Conservation (phyloP, 2,888 invertebrate species). For the Gandaritis pyraliata region DNA sequence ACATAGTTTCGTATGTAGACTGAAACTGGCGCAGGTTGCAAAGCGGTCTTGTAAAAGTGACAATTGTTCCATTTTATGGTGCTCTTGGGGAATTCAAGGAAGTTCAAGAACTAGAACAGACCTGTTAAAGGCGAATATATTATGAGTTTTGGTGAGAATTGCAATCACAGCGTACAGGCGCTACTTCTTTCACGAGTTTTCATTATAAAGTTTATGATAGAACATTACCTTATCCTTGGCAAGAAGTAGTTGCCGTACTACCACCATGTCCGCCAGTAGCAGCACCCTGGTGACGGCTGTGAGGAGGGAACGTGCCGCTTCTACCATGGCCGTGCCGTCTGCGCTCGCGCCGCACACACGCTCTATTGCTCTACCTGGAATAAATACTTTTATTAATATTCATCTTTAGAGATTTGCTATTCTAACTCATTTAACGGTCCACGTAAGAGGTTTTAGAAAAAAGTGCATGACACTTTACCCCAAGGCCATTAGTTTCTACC, state of each 20-base stretch:
- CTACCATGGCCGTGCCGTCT: slow-evolving; percentile 91
- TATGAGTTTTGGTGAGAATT: too few relatives aligned
- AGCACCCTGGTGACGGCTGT: slow-evolving; percentile 98
- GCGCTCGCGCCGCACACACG: slow-evolving; percentile 93
- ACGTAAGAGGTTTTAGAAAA: neutral
- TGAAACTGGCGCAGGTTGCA: slow-evolving; percentile 34
- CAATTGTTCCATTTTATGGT: slow-evolving; percentile 25
- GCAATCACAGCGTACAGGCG: neutral
- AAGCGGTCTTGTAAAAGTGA: slow-evolving; percentile 23
- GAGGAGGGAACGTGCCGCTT: slow-evolving; percentile 96
- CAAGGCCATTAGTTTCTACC: too few relatives aligned
- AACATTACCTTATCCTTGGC: slow-evolving; percentile 97
- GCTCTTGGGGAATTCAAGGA: slow-evolving; percentile 5
- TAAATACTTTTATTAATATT: neutral
- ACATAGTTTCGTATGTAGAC: slow-evolving; percentile 30
- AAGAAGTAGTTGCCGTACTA: slow-evolving; percentile 97
- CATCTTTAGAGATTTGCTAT: too few relatives aligned
- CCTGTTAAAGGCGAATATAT: neutral
- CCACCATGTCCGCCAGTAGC: slow-evolving; percentile 97
- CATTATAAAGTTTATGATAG: slow-evolving; percentile 1
- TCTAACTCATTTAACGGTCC: too few relatives aligned
- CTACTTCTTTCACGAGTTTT: neutral
- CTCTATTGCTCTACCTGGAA: slow-evolving; percentile 95
- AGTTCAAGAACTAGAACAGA: slow-evolving; percentile 1
- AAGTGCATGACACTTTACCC: neutral